Evolutionary conservation across 2,797 vertebrate species (phyloP), one percentile per base, ranked within the genome.

Genomic region (Acanthopagrus latus): DNA sequence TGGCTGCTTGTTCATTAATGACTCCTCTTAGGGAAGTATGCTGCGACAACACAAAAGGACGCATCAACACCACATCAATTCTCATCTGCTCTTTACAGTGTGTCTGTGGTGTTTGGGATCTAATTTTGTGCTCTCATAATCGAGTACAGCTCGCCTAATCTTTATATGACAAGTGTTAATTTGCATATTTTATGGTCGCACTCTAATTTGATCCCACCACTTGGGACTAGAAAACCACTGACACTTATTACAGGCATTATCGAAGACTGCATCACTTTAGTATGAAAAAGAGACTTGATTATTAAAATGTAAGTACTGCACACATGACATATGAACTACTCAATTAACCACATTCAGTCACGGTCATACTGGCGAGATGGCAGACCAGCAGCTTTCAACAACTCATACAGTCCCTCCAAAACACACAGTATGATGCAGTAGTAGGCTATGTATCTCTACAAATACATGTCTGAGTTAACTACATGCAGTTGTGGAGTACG

Each of bases 1-100:
- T 20, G 78, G 73, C 87, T 81, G 85, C 89, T 59, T 81, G 87
- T 89, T 88, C 89, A 79, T 91, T 93, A 93, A 91, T 78, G 91
- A 91, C 77, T 72, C 69, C 57, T 88, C 85, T 88, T 81, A 82
- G 74, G 83, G 87, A 86, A 77, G 82, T 29, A 16, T 1, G 47
- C 80, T 12, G 71, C n/a, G n/a, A 59, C 88, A 46, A 67, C 77
- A 91, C 88, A 78, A 81, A 76, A 87, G 89, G 85, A 86, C 84
- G 76, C 76, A 66, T 71, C 81, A 55, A 70, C 57, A 4, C 68
- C 2, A 48, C 81, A 86, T 80, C 76, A 50, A 52, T 76, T 78
- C 76, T 85, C 78, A 64, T 75, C 80, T 46, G 74, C 76, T 71
- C 57, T 64, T 74, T 66, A 41, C 64, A 33, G 27, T 12, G 33